phyloP scores from a whole-genome alignment of 1,140 invertebrate species.

The Coptotermes formosanus region DNA sequence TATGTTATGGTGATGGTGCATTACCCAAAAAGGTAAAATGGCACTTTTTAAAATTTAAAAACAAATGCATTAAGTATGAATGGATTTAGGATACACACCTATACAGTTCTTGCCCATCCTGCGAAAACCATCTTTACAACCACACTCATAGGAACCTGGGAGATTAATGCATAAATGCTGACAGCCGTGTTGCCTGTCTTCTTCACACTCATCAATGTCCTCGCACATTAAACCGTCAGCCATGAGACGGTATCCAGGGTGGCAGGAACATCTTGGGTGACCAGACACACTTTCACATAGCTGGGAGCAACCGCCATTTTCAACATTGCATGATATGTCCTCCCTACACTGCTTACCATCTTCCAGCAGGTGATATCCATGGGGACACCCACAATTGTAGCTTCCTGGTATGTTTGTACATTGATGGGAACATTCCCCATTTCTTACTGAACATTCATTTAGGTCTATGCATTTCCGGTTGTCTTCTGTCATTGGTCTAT shows the following conservation, averaged over 20 bases:
- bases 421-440: slow-evolving; percentile 54
- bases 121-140: slow-evolving; percentile 72
- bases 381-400: slow-evolving; percentile 48
- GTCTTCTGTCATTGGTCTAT: slow-evolving; percentile 45
- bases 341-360: slow-evolving; percentile 48
- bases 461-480: slow-evolving; percentile 55
- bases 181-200: slow-evolving; percentile 45
- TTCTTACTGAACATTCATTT: slow-evolving; percentile 57
- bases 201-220: slow-evolving; percentile 53
- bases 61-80: no score
- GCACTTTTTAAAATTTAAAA: no score
- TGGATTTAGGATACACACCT: slow-evolving; percentile 48
- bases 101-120: slow-evolving; percentile 57
- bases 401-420: slow-evolving; percentile 58
- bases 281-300: slow-evolving; percentile 47
- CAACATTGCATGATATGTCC: slow-evolving; percentile 51
- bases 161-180: slow-evolving; percentile 74
- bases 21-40: no score
- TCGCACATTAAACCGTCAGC: slow-evolving; percentile 51
- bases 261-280: slow-evolving; percentile 37
- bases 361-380: slow-evolving; percentile 48
- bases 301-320: slow-evolving; percentile 51
- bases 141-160: slow-evolving; percentile 76
- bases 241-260: slow-evolving; percentile 45
- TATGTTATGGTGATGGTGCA: no score